Percentiles rank a stretch among this genome's conserved stretches.
Evolutionary conservation across 2,113 vertebrate species (phyloP).

Genomic region (Rhipidura dahli): DNA sequence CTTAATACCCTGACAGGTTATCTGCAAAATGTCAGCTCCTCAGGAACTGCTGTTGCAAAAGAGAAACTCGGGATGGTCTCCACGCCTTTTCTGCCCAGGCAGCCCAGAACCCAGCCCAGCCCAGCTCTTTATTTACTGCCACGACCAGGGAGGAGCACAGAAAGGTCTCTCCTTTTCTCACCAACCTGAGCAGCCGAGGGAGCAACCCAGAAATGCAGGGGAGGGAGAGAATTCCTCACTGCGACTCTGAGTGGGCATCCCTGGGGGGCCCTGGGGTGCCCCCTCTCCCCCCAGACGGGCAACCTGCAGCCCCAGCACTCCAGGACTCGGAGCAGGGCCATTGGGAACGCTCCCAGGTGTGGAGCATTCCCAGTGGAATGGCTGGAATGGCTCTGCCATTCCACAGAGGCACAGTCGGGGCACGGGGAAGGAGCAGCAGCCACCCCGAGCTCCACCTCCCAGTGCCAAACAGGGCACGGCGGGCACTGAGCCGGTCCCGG

Average conservation of each 20-base stretch:
- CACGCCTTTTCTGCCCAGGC: background rate
- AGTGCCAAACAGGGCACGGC: accelerated
- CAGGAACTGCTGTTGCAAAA: background rate
- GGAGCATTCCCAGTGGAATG: too few relatives aligned
- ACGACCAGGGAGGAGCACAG: accelerated
- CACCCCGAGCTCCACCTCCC: accelerated
- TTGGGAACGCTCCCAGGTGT: background rate
- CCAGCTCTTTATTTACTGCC: background rate
- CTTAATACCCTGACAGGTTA: background rate
- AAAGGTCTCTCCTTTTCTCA: background rate
- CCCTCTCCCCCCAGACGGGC: background rate
- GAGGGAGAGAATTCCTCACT: background rate
- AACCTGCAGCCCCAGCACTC: background rate
- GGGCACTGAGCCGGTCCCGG: accelerated
- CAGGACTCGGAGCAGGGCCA: background rate
- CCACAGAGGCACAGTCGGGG: accelerated
- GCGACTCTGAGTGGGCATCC: background rate
- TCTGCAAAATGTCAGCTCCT: background rate
- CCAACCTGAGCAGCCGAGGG: background rate
- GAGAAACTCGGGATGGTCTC: background rate
- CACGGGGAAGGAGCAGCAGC: background rate
- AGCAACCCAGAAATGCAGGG: background rate
- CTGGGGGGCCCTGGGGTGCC: background rate
- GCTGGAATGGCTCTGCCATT: background rate
- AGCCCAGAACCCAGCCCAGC: background rate